These are phyloP conservation scores for Ciconia nigra DNA, from an alignment of 2,797 vertebrate species.

Conservation along the genomic window DNA sequence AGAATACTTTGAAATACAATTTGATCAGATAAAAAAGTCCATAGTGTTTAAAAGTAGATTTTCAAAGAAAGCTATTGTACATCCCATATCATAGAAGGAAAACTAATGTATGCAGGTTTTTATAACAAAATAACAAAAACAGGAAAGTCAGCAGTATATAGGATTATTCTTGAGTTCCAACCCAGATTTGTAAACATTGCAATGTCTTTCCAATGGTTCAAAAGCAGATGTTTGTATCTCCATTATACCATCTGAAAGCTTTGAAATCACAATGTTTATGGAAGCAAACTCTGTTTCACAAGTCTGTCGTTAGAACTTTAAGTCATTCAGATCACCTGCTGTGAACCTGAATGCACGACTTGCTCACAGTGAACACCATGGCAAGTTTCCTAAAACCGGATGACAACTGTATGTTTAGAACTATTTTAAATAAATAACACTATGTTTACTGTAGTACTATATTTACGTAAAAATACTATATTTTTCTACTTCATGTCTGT, in stretches of 20 bases:
- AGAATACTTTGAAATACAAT: background rate
- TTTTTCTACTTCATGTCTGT: background rate
- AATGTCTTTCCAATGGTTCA: background rate
- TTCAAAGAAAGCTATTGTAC: background rate
- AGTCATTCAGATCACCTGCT: background rate
- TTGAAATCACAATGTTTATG: background rate
- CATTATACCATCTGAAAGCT: background rate
- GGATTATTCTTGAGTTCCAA: background rate
- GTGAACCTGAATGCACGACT: accelerated
- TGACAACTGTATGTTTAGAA: background rate
- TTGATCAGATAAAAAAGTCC: background rate
- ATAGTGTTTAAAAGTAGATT: background rate
- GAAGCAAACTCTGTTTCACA: background rate
- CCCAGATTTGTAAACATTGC: background rate
- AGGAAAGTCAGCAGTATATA: background rate
- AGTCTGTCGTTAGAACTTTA: background rate
- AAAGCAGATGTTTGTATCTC: background rate
- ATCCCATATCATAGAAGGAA: background rate
- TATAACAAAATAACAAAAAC: background rate
- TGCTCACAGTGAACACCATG: background rate
- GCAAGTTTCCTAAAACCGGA: background rate
- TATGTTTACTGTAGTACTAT: background rate
- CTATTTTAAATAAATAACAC: background rate
- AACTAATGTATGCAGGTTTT: background rate
- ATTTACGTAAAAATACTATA: background rate